These are phyloP conservation scores for Merops nubicus DNA, from an alignment of 2,113 vertebrate genomes.

Conservation along the genomic window DNA sequence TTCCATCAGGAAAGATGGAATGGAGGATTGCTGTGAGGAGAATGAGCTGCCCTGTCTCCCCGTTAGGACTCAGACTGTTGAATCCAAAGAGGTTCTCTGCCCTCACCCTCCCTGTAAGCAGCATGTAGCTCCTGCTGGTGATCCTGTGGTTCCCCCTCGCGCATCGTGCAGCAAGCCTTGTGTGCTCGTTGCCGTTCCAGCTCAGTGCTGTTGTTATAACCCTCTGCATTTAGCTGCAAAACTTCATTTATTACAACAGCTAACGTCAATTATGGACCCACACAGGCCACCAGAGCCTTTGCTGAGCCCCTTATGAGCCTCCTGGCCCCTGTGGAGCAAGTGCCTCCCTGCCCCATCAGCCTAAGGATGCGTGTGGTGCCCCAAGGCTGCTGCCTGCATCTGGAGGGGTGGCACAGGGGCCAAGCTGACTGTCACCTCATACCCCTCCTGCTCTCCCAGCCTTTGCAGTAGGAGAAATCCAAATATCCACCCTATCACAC, in stretches of 20 bases:
- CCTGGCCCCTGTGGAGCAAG: background rate
- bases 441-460: background rate
- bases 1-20: background rate
- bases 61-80: background rate
- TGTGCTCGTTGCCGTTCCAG: background rate
- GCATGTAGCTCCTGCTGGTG: background rate
- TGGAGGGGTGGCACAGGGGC: background rate
- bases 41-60: background rate
- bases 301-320: background rate
- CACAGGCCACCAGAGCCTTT: background rate
- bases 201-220: background rate
- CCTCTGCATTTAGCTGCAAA: background rate
- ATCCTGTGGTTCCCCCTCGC: background rate
- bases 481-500: background rate
- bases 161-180: background rate
- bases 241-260: background rate
- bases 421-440: background rate
- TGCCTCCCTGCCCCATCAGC: background rate
- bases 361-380: fast-evolving
- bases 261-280: background rate
- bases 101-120: background rate
- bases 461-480: background rate
- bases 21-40: background rate
- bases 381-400: background rate
- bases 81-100: background rate